Base-by-base conservation (phyloP, 2,797 vertebrate genomes). In the Lagorchestes hirsutus region DNA sequence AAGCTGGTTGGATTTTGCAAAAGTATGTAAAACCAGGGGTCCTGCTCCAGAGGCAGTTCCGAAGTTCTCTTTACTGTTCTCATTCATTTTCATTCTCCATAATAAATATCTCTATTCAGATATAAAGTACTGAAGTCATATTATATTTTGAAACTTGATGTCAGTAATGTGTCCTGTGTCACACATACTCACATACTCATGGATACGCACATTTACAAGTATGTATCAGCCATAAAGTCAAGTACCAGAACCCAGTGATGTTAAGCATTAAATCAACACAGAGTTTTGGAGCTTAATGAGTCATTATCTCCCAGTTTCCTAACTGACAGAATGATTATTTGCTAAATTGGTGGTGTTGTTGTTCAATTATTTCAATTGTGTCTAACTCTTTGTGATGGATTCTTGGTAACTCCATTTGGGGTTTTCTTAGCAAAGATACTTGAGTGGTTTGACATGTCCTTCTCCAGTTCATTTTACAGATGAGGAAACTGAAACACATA, bases 31-130 rank as follows among this genome's bases (percentile, higher is more conserved):
- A 82, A 82, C 40, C 74, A 27, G 74, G 74, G 74, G 40, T 82
- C n/a, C 74, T 3, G 0, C 40, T 82, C n/a, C 40, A 46, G 22
- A 40, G 18, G n/a, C 46, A 82, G 24, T 82, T 82, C 18, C 46
- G 22, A 82, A 82, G 40, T 82, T 82, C 74, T 82, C 22, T 82
- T 18, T 27, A 46, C n/a, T 46, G 40, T 82, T 82, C 22, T 82
- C 40, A 82, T 82, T 82, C 40, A 27, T 82, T 96, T 96, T 96
- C 94, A 94, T 95, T 95, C 52, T 82, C 91, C 90, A 90, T 93
- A 94, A 95, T 93, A 95, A 97, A 96, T 55, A 90, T 31, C 62
- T 87, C 54, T 58, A 50, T 93, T 87, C 4, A 94, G 56, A 91
- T 34, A 90, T 93, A 92, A 87, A 55, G 13, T 57, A 28, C 90